A percentile compares a stretch with the other conserved stretches of the same genome.
phyloP scores from a whole-genome alignment of 2,797 vertebrate species.

The Amazona ochrocephala region DNA sequence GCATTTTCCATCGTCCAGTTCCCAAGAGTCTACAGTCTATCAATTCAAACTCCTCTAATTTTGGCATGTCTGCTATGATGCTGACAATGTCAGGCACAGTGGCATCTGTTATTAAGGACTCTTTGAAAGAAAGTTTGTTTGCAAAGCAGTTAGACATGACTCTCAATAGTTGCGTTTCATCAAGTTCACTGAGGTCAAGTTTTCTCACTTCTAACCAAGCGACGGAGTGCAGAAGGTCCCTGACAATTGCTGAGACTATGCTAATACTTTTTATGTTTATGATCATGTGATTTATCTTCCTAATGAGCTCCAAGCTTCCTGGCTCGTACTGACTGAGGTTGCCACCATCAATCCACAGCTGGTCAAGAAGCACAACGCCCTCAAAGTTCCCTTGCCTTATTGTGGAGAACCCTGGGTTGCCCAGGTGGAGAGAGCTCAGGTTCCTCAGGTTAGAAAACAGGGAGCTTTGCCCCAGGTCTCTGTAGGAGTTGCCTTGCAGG shows the following conservation, averaged over 20 bases:
- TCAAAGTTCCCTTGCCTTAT: constrained; percentile 73
- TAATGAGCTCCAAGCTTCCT: constrained; percentile 61
- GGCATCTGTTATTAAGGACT: constrained; percentile 34
- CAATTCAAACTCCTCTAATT: constrained; percentile 44
- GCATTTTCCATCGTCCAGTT: constrained; percentile 43
- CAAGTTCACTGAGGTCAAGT: background rate
- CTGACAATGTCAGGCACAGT: background rate
- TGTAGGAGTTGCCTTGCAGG: constrained; percentile 79
- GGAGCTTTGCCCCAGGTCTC: constrained; percentile 65
- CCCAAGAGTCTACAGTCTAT: constrained; percentile 71
- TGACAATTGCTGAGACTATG: constrained; percentile 54
- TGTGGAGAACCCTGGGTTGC: constrained; percentile 51
- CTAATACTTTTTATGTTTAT: constrained; percentile 24
- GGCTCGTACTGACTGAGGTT: constrained; percentile 68
- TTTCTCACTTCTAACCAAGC: constrained; percentile 67
- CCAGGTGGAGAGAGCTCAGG: constrained; percentile 74
- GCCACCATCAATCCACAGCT: constrained; percentile 73
- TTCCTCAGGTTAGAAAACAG: constrained; percentile 74
- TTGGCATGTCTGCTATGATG: constrained; percentile 39
- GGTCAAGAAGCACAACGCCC: constrained; percentile 68
- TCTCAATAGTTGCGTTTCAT: background rate
- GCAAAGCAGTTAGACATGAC: background rate
- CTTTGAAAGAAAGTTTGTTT: constrained; percentile 66
- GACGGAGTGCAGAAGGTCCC: constrained; percentile 67
- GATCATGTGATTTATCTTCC: constrained; percentile 52